These are phyloP conservation scores for Liparis tanakae DNA, from an alignment of 2,797 vertebrate species.

Conservation along the genomic window DNA sequence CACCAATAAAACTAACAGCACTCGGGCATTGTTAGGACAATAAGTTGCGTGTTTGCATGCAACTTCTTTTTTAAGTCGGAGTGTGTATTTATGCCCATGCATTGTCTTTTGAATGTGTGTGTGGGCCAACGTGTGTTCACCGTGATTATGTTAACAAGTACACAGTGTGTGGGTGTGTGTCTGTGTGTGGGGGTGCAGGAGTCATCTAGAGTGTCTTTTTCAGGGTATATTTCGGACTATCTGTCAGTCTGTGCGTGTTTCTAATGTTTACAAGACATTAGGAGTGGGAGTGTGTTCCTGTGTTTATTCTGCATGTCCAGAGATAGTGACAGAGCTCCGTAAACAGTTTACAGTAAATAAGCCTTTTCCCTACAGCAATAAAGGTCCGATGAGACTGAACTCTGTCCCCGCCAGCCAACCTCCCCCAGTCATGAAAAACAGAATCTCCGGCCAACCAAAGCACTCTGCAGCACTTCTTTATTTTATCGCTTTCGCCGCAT, in stretches of 20 bases:
- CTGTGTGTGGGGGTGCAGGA: slow-evolving; percentile 25
- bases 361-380: slow-evolving; percentile 79
- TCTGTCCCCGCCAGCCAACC: slow-evolving; percentile 68
- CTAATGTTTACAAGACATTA: slow-evolving; percentile 77
- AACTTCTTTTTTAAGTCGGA: slow-evolving; percentile 54
- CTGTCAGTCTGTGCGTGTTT: slow-evolving; percentile 69
- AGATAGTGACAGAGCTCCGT: slow-evolving; percentile 81
- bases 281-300: slow-evolving; percentile 82
- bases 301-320: slow-evolving; percentile 78
- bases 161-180: slow-evolving; percentile 35
- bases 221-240: slow-evolving; percentile 56
- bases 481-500: slow-evolving; percentile 67
- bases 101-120: slow-evolving; percentile 62
- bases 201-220: slow-evolving; percentile 52
- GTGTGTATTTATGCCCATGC: slow-evolving; percentile 62
- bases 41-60: slow-evolving; percentile 54
- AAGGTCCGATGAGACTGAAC: slow-evolving; percentile 82
- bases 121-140: slow-evolving; percentile 61
- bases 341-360: slow-evolving; percentile 84
- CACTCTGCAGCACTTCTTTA: slow-evolving; percentile 69
- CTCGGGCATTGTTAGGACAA: slow-evolving; percentile 62
- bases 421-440: slow-evolving; percentile 66
- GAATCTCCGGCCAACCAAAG: slow-evolving; percentile 64
- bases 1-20: slow-evolving; percentile 62
- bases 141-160: slow-evolving; percentile 70